Percentiles rank a stretch among this genome's conserved stretches.
Conservation (phyloP, 2,113 vertebrate species). For the Danio rerio region GRCz12tu NC_133182.1:14679001-14679500, state of each 20-base stretch:
- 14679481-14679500: no score
- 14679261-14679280: constrained; percentile 44
- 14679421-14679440: no score
- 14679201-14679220: constrained; percentile 46
- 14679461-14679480: no score
- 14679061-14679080: constrained; percentile 23
- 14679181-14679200: constrained; percentile 46
- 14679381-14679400: no score
- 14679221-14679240: constrained; percentile 35
- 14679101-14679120: constrained; percentile 29
- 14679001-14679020: constrained; percentile 54
- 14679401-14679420: no score
- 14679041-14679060: constrained; percentile 43
- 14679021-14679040: constrained; percentile 61
- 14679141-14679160: constrained; percentile 34
- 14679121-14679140: constrained; percentile 43
- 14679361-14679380: neutral
- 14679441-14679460: no score
- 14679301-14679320: neutral
- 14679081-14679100: constrained; percentile 24
- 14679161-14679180: constrained; percentile 31
- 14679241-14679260: constrained; percentile 16
- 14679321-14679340: neutral
- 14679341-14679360: neutral
- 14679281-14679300: constrained; percentile 19